A percentile compares a stretch with the other conserved stretches of the same genome.
Conservation (phyloP, 2,113 vertebrate genomes). For the Mus pahari region DNA sequence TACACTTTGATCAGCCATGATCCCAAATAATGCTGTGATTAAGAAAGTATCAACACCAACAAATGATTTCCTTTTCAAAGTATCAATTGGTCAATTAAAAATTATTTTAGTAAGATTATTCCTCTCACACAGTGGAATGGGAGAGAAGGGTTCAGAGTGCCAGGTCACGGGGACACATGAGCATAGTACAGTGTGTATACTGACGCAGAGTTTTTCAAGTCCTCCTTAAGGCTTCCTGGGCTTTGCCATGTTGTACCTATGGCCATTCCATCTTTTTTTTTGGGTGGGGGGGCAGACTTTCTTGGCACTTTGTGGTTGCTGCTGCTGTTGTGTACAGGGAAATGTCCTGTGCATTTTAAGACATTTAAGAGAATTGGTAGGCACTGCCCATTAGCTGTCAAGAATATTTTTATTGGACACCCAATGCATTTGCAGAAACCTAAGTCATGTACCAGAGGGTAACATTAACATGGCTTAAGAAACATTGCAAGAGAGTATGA, state of each 20-base stretch:
- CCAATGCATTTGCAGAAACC: not conserved
- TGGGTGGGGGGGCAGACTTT: not conserved
- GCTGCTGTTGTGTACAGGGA: not conserved
- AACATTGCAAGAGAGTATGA: not conserved
- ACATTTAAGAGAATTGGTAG: not conserved
- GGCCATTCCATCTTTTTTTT: not conserved
- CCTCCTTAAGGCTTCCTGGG: not conserved
- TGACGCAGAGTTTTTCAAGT: not conserved
- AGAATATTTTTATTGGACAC: not conserved
- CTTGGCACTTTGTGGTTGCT: not conserved
- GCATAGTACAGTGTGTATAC: not conserved
- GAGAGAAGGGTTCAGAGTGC: not conserved
- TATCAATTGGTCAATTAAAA: constrained; percentile 38
- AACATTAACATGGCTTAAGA: not conserved
- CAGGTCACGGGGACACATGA: not conserved
- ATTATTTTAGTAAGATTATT: not conserved
- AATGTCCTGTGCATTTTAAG: not conserved
- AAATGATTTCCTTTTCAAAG: constrained; percentile 54
- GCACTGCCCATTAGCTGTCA: not conserved
- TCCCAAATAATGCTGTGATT: not conserved
- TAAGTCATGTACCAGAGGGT: not conserved
- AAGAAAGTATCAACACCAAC: not conserved
- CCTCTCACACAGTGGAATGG: not conserved
- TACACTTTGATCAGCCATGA: constrained; percentile 6
- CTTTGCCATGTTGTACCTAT: not conserved